Conservation (phyloP, 2,888 invertebrate species). For the Brachylomia viminalis region DNA sequence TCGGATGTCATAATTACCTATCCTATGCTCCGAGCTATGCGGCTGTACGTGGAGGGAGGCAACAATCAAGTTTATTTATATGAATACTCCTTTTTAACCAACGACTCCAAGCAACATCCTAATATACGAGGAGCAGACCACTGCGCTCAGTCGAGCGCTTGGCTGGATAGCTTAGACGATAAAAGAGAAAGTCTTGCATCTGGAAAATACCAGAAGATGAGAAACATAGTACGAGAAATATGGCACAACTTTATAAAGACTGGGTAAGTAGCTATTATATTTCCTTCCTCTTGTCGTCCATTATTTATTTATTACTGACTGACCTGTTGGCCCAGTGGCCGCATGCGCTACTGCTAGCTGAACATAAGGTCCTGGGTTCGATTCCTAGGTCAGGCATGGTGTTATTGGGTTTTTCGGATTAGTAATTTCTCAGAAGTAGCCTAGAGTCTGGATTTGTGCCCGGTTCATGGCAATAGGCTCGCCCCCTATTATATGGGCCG, state of each 20-base stretch:
- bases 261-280: constrained; percentile 67
- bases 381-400: not conserved
- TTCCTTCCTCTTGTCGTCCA: not conserved
- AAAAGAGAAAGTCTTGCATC: constrained; percentile 47
- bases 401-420: not conserved
- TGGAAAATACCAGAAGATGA: constrained; percentile 63
- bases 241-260: constrained; percentile 76
- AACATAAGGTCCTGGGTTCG: not conserved
- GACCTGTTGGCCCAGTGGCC: not conserved
- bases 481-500: too few relatives aligned
- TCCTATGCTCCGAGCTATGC: constrained; percentile 68
- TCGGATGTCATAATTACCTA: constrained; percentile 70
- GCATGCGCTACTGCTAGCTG: not conserved
- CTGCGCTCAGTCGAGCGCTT: constrained; percentile 72
- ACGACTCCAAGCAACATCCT: constrained; percentile 58
- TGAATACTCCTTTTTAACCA: constrained; percentile 73
- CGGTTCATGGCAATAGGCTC: not conserved
- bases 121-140: constrained; percentile 70
- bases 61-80: constrained; percentile 72
- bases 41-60: constrained; percentile 71
- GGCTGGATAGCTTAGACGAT: constrained; percentile 47
- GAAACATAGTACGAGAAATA: constrained; percentile 63
- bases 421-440: not conserved
- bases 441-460: not conserved
- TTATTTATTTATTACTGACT: not conserved